Evolutionary conservation across 2,113 vertebrate genomes (phyloP).

Genomic region (Carassius carassius): DNA sequence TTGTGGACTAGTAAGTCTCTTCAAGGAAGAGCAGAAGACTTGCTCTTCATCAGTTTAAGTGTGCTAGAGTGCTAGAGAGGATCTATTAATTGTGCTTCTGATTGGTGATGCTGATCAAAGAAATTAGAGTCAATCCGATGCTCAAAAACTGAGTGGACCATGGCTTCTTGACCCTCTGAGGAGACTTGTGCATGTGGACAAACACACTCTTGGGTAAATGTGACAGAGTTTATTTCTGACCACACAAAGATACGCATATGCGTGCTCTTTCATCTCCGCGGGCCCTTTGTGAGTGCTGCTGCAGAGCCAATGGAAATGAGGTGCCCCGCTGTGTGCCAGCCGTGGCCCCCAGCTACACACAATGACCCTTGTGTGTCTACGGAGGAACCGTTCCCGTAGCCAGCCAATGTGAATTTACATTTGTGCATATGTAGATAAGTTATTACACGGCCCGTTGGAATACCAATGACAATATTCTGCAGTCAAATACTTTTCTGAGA

Average conservation of each 20-base stretch:
- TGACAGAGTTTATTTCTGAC: slow-evolving; percentile 59
- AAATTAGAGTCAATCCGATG: not conserved
- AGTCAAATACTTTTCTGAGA: not conserved
- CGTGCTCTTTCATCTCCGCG: slow-evolving; percentile 22
- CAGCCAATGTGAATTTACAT: not conserved
- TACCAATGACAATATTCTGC: not conserved
- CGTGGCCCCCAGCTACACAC: slow-evolving; percentile 58
- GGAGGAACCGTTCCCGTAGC: not conserved
- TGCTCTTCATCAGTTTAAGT: slow-evolving; percentile 31
- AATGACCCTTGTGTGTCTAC: slow-evolving; percentile 44
- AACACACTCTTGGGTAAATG: slow-evolving; percentile 48
- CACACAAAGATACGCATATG: slow-evolving; percentile 16
- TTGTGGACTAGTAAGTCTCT: not conserved
- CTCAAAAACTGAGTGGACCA: not conserved
- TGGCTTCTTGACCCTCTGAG: not conserved
- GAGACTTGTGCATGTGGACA: not conserved
- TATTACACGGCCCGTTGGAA: not conserved
- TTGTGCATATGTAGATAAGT: not conserved
- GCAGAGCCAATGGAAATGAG: slow-evolving; percentile 43
- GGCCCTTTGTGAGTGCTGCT: slow-evolving; percentile 38
- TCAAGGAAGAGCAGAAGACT: slow-evolving; percentile 4
- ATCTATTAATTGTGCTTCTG: slow-evolving; percentile 9
- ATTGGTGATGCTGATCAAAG: slow-evolving; percentile 14
- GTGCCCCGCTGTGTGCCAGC: slow-evolving; percentile 69
- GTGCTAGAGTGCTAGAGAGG: slow-evolving; percentile 21